Percentiles rank a stretch among this genome's conserved stretches.
Conservation (phyloP, 2,113 vertebrate species). For the Telmatochromis sp. region DNA sequence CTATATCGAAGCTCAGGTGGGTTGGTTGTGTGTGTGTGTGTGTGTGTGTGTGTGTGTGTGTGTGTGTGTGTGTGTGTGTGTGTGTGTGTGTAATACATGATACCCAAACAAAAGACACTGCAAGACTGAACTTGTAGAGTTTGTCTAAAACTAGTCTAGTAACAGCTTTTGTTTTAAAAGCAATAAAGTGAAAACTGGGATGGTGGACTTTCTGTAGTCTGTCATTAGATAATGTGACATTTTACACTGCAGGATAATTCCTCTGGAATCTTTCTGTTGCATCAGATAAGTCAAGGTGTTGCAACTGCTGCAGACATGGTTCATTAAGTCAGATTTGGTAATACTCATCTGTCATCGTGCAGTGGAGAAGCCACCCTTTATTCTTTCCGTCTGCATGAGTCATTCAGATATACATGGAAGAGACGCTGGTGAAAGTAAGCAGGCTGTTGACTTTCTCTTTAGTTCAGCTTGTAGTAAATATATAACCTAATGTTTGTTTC, state of each 20-base stretch:
- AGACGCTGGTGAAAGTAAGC: not conserved
- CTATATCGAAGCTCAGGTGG: not conserved
- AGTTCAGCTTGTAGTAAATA: not conserved
- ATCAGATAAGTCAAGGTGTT: not conserved
- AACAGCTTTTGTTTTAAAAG: not conserved
- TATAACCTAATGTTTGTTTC: constrained; percentile 37
- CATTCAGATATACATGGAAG: not conserved
- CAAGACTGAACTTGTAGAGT: constrained; percentile 22
- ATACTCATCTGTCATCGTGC: not conserved
- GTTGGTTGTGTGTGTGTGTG: not conserved
- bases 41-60: not conserved
- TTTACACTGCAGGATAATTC: not conserved
- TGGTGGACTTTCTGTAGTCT: not conserved
- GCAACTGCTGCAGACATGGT: not conserved
- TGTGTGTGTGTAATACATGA: not conserved
- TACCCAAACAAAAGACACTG: not conserved
- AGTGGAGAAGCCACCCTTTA: not conserved
- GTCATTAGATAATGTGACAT: not conserved
- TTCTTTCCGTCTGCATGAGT: not conserved
- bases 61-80: not conserved
- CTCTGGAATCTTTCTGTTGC: not conserved
- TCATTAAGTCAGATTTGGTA: not conserved
- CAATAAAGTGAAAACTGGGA: not conserved
- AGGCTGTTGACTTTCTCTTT: not conserved
- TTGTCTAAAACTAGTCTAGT: not conserved